phyloP scores from a whole-genome alignment of 2,113 vertebrate species.

The Clarias magur region DNA sequence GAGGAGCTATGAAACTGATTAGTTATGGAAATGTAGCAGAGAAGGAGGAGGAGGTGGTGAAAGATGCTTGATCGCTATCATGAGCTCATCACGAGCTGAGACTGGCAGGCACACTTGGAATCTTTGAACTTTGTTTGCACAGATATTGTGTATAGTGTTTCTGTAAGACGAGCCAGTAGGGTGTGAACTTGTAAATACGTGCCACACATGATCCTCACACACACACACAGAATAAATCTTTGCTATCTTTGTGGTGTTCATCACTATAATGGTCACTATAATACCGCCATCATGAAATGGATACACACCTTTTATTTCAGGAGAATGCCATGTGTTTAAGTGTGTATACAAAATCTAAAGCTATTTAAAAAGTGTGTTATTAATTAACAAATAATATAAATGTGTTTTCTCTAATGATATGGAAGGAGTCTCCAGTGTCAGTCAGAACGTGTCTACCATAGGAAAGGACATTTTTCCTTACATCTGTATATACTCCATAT shows the following conservation, averaged over 20 bases:
- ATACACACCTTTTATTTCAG: not conserved
- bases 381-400: not conserved
- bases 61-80: conserved; percentile 4
- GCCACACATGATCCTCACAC: conserved; percentile 21
- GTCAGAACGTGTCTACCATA: not conserved
- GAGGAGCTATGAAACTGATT: conserved; percentile 7
- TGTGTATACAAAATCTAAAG: not conserved
- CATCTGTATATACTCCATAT: not conserved
- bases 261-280: not conserved
- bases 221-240: conserved; percentile 7
- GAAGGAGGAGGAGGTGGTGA: conserved; percentile 19
- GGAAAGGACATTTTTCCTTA: not conserved
- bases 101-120: conserved; percentile 5
- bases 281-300: conserved; percentile 1
- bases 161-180: conserved; percentile 23
- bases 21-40: conserved; percentile 30
- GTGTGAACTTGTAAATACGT: conserved; percentile 14
- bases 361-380: not conserved
- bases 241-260: conserved; percentile 2
- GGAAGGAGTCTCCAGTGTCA: not conserved
- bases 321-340: conserved; percentile 1
- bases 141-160: conserved; percentile 21
- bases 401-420: not conserved
- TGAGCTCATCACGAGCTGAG: conserved; percentile 24
- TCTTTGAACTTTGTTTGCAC: conserved; percentile 15